Conservation (phyloP, 2,888 invertebrate genomes). For the Cheilosia variabilis region DNA sequence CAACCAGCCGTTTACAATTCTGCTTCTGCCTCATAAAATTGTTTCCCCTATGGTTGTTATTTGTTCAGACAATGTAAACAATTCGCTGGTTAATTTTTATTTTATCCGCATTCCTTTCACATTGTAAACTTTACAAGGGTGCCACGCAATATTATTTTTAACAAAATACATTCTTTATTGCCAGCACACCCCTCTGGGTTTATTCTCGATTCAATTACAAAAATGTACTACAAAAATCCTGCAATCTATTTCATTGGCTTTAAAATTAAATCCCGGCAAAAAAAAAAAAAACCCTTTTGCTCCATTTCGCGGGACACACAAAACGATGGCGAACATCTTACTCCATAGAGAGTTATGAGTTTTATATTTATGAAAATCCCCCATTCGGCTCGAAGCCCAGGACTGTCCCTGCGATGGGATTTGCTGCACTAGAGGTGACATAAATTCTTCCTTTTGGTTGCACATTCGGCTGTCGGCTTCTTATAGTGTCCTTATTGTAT, state of each 20-base stretch:
- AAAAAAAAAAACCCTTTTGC: not conserved
- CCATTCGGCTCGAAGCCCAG: not conserved
- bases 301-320: not conserved
- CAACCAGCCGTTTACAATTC: conserved; percentile 12
- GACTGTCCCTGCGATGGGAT: not conserved
- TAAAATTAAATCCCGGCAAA: conserved; percentile 34
- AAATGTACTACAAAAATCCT: not conserved
- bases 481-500: not conserved
- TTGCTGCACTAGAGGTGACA: conserved; percentile 39
- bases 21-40: not conserved
- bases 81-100: conserved; percentile 8
- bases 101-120: not conserved
- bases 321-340: conserved; percentile 23
- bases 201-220: conserved; percentile 38
- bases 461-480: conserved; percentile 16
- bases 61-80: conserved; percentile 23
- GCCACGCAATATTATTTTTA: not conserved
- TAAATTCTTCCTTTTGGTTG: conserved; percentile 49
- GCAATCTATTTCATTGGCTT: conserved; percentile 52
- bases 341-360: conserved; percentile 51
- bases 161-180: not conserved
- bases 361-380: conserved; percentile 57
- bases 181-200: not conserved
- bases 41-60: not conserved
- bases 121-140: not conserved